Conservation (phyloP, 2,797 vertebrate genomes). For the Hippopotamyrus pictus region DNA sequence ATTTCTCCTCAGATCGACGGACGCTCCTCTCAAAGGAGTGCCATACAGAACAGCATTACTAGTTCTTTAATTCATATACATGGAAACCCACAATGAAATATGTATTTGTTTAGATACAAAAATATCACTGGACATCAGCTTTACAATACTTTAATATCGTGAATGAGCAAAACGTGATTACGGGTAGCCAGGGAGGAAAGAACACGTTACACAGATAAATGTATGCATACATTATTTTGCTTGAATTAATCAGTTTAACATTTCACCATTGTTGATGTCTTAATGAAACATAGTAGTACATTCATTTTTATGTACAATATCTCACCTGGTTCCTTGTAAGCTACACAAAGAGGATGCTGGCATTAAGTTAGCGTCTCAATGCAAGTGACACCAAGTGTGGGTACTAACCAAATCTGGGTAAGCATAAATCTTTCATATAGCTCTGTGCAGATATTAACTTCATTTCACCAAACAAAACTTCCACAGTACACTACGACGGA, state of each 20-base stretch:
- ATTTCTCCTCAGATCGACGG: not conserved
- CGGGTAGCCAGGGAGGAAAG: not conserved
- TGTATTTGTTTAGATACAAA: not conserved
- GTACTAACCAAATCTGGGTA: not conserved
- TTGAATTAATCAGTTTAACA: not conserved
- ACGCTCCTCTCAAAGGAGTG: not conserved
- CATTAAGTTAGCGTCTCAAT: not conserved
- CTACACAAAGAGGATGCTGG: not conserved
- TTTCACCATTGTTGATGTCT: not conserved
- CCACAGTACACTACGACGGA: not conserved
- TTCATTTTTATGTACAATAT: not conserved
- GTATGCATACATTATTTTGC: not conserved
- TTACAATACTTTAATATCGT: not conserved
- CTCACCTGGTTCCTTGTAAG: not conserved
- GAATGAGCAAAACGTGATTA: not conserved
- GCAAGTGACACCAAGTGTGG: not conserved
- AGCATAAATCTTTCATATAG: not conserved
- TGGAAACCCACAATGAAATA: not conserved
- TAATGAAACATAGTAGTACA: not conserved
- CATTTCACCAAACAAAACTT: not conserved
- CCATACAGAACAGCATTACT: not conserved
- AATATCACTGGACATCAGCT: not conserved
- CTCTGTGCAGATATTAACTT: slow-evolving; percentile 6
- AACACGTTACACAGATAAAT: not conserved
- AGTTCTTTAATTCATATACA: not conserved